Base-by-base conservation (phyloP, 2,797 vertebrate species). In the Sciaenops ocellatus region DNA sequence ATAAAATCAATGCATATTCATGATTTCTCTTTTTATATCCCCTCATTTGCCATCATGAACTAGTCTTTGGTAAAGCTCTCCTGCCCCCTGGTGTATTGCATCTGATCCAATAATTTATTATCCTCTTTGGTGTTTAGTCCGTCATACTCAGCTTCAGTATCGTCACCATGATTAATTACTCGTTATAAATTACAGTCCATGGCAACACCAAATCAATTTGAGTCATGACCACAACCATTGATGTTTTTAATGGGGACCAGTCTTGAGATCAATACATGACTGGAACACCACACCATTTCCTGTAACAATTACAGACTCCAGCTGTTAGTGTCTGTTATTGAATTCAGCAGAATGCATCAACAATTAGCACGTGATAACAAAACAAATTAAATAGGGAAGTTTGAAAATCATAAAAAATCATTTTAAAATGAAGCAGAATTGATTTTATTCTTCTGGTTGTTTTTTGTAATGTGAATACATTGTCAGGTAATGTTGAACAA, bases 31-130 rank as follows among this genome's bases (percentile, higher is more conserved):
- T 67, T 70, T 46, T 16, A 42, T 52, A 9, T 50, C 3, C 16
- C 3, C n/a, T 55, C 15, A 64, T 60, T 65, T 67, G 9, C 47
- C 26, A 51, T 15, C 48, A 41, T 60, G 20, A 15, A 5, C 5
- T 30, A 0, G 3, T 47, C n/a, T 73, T 51, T 69, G 24, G 50
- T 82, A 42, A 68, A 61, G 22, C 88, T 85, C 80, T 89, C 59
- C 85, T 90, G 88, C 86, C 90, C 85, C 73, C 89, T 88, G 72
- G 79, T 86, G 90, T 69, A 65, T 57, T 16, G 52, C 34, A 75
- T n/a, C 15, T 20, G n/a, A 57, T 74, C 30, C 42, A 52, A 22
- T 66, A 7, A 73, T 38, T 46, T 17, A 62, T 64, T 6, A 46
- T n/a, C 42, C 6, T 18, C 1, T 34, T 22, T 69, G 20, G 5